Conservation (phyloP, 2,888 invertebrate species). For the Eristalis arbustorum region DNA sequence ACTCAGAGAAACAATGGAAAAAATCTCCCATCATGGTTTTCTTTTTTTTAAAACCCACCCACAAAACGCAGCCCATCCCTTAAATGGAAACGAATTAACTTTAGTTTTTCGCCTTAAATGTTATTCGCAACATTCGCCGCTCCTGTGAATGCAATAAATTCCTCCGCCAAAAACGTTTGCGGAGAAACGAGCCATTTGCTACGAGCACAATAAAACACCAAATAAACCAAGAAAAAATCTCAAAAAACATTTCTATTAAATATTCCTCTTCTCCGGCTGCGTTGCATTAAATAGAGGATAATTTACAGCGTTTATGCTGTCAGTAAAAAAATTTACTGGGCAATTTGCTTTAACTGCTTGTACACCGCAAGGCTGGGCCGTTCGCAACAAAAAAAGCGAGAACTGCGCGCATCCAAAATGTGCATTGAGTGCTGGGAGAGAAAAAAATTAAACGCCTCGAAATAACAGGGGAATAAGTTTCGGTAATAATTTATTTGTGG, state of each 20-base stretch:
- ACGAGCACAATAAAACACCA: not conserved
- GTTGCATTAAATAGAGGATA: conserved; percentile 37
- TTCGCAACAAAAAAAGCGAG: not conserved
- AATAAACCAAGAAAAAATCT: not conserved
- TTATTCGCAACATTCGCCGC: not conserved
- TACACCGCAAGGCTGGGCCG: not conserved
- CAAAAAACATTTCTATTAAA: conserved; percentile 44
- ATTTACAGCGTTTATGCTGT: conserved; percentile 39
- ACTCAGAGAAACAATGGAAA: not conserved
- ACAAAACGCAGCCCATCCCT: not conserved
- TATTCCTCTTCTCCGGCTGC: conserved; percentile 11
- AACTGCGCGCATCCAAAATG: not conserved
- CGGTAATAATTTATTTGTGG: conserved; percentile 7
- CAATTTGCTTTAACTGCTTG: conserved; percentile 46
- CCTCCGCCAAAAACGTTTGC: not conserved
- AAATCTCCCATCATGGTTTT: not conserved
- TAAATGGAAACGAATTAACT: not conserved
- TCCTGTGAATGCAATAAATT: not conserved
- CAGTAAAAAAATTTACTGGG: conserved; percentile 18
- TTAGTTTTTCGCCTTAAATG: not conserved
- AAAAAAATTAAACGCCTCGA: not conserved
- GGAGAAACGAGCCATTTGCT: conserved; percentile 2
- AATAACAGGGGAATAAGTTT: not conserved
- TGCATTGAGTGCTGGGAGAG: conserved; percentile 22
- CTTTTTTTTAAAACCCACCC: not conserved